These are phyloP conservation scores for Pelusios castaneus DNA, from an alignment of 2,113 vertebrate genomes.

Conservation along the genomic window DNA sequence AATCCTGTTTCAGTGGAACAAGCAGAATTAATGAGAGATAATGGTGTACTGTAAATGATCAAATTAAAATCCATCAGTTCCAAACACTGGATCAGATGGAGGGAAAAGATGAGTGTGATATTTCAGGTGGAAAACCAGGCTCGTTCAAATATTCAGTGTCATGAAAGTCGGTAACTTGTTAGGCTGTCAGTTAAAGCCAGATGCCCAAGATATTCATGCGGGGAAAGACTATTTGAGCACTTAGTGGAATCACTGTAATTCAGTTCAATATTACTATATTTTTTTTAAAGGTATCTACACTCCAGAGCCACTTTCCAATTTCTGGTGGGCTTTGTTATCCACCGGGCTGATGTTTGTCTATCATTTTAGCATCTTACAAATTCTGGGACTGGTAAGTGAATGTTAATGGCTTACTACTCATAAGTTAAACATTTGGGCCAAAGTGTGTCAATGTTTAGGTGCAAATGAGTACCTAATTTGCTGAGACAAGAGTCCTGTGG, in stretches of 20 bases:
- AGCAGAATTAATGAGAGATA: not conserved
- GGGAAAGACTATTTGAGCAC: slow-evolving; percentile 41
- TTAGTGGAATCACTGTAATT: slow-evolving; percentile 8
- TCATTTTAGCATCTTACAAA: slow-evolving; percentile 93
- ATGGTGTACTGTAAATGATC: not conserved
- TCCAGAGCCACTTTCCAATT: slow-evolving; percentile 91
- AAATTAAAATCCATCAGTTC: not conserved
- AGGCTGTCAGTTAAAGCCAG: slow-evolving; percentile 49
- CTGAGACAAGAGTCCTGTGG: too few species aligned
- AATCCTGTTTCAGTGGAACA: not conserved
- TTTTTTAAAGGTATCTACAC: slow-evolving; percentile 90
- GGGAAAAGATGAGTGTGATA: not conserved
- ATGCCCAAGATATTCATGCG: not conserved
- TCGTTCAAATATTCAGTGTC: slow-evolving; percentile 23
- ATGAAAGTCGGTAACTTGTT: not conserved
- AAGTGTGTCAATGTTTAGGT: not conserved
- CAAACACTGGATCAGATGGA: not conserved
- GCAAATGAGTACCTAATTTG: not conserved
- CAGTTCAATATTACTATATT: slow-evolving; percentile 28
- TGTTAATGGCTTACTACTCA: not conserved
- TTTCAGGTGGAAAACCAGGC: slow-evolving; percentile 34
- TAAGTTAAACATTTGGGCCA: not conserved
- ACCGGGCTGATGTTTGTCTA: slow-evolving; percentile 97
- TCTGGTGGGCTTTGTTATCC: slow-evolving; percentile 95
- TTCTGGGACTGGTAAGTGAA: slow-evolving; percentile 92